Evolutionary conservation across 1,140 invertebrate species (phyloP).

Genomic region (Schlechtendalia chinensis): DNA sequence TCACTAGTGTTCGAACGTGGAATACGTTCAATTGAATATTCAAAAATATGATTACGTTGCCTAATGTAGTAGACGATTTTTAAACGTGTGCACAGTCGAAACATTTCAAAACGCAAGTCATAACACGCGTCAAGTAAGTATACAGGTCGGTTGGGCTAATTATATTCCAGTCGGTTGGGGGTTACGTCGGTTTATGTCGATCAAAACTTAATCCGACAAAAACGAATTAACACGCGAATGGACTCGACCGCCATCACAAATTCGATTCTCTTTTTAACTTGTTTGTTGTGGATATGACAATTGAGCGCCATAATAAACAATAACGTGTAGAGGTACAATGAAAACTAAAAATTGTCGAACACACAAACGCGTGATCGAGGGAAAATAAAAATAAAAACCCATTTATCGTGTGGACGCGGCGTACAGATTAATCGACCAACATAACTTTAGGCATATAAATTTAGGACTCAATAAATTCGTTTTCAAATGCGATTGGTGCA

Average conservation of each 20-base stretch:
- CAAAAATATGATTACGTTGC: no score
- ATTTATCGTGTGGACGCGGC: no score
- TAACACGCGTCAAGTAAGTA: not conserved
- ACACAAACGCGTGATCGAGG: not conserved
- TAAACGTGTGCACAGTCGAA: not conserved
- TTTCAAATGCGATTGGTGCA: no score
- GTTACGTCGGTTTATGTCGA: no score
- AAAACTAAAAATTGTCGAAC: constrained; percentile 1
- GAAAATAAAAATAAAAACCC: not conserved
- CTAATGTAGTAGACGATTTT: not conserved
- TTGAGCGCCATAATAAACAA: not conserved
- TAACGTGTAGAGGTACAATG: not conserved
- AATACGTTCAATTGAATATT: no score
- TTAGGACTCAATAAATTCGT: no score
- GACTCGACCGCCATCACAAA: constrained; percentile 1
- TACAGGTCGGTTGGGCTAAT: no score
- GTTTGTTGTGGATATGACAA: not conserved
- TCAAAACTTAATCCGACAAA: not conserved
- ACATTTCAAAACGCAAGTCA: not conserved
- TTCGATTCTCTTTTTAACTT: not conserved
- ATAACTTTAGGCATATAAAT: no score
- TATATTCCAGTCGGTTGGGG: no score
- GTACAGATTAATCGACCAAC: no score
- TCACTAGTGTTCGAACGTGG: no score
- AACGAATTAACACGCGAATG: constrained; percentile 11